Percentiles rank a stretch among this genome's conserved stretches.
Conservation (phyloP, 2,797 vertebrate genomes). For the Prunella strophiata region DNA sequence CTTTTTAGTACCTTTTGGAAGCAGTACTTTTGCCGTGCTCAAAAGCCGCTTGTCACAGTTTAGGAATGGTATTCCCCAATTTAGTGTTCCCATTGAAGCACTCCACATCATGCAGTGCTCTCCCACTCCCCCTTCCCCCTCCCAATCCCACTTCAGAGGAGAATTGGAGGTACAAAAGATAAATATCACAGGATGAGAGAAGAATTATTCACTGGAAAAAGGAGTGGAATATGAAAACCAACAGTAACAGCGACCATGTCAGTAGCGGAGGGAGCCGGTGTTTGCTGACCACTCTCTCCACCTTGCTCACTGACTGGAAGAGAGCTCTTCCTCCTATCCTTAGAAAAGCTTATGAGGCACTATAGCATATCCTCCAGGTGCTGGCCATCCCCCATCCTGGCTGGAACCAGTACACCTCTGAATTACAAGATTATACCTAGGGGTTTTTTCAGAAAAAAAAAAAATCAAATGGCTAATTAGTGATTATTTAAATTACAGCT, state of each 20-base stretch:
- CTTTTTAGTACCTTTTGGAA: neutral
- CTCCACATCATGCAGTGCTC: neutral
- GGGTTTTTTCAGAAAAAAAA: neutral
- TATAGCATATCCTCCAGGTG: neutral
- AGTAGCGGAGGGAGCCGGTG: fast-evolving
- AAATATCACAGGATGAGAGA: neutral
- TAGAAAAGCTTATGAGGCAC: neutral
- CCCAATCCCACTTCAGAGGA: neutral
- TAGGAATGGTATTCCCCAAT: neutral
- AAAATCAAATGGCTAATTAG: neutral
- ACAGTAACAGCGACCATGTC: neutral
- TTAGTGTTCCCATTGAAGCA: neutral
- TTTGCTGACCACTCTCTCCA: fast-evolving
- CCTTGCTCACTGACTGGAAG: too few relatives aligned
- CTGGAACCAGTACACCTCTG: neutral
- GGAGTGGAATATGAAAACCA: neutral
- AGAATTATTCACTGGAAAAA: neutral
- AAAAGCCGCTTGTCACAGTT: neutral
- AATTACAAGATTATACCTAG: neutral
- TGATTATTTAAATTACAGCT: neutral
- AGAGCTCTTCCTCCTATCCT: neutral
- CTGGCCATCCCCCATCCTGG: neutral
- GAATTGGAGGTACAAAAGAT: neutral
- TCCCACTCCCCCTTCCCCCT: neutral
- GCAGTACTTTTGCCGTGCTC: neutral